Evolutionary conservation across 2,797 vertebrate genomes (phyloP), one percentile per base, ranked within the genome.

Genomic region (Phylloscopus collybita): DNA sequence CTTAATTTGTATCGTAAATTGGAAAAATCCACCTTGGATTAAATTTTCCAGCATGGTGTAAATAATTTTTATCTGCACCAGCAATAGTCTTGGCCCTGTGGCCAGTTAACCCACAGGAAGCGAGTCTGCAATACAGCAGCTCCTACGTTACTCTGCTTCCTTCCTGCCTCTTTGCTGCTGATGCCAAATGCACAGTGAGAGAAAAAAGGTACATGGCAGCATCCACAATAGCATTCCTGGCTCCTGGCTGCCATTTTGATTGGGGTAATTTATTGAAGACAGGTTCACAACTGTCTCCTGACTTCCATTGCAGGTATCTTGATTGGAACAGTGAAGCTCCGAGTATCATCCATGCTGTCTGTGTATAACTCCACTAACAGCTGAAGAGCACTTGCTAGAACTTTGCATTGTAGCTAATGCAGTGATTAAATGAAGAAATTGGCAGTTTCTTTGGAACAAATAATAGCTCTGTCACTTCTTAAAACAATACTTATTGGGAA

Each of bases 21-120:
- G 80, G 47, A 87, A 83, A 80, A 90, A 53, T 4, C 15, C 54
- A 30, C 23, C 23, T 67, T 73, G 14, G 22, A 34, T 88, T 80
- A 57, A 42, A 13, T 79, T 90, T 92, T 81, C 69, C 30, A 49
- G 44, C 13, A 16, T 0, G 0, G 6, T 64, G 10, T 86, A 73
- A 78, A 71, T 73, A 0, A 42, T 65, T 88, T 73, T 84, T 44
- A 56, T 79, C 44, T 62, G 44, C 9, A 40, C 9, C 26, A 61
- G 1, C 10, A 2, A 5, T 62, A 62, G 54, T 32, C 42, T 64
- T 30, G 25, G 16, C 50, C 5, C 11, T 40, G 6, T 26, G 50
- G 45, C 65, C 90, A 80, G 76, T 90, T 90, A 95, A 56, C 62
- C 67, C 74, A 16, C 86, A 75, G 92, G 90, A 94, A 91, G 47